Conservation (phyloP, 2,888 invertebrate species). For the Mythimna vitellina region DNA sequence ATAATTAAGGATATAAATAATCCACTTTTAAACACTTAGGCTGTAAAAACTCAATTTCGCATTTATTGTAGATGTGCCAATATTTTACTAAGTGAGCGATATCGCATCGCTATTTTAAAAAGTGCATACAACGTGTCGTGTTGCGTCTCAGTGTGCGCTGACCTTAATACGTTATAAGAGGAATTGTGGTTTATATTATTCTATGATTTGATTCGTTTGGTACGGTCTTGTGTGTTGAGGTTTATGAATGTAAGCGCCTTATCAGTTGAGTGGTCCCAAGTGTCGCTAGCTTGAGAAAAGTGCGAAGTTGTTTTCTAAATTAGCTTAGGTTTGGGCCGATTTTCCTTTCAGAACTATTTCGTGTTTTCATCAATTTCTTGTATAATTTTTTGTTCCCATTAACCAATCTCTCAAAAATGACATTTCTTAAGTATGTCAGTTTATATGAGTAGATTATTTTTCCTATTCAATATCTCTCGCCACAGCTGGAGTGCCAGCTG, state of each 20-base stretch:
- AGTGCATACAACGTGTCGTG: background rate
- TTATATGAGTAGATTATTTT: too few species aligned
- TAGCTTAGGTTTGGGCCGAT: background rate
- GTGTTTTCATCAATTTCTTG: too few species aligned
- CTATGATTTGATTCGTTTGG: conserved; percentile 48
- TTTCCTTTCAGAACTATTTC: background rate
- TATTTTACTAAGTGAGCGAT: too few species aligned
- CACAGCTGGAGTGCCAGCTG: too few species aligned
- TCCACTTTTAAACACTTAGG: too few species aligned
- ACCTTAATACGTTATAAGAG: conserved; percentile 39
- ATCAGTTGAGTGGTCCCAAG: background rate
- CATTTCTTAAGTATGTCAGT: too few species aligned
- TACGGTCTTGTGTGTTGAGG: conserved; percentile 9
- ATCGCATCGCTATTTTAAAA: background rate
- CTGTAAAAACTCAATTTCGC: too few species aligned
- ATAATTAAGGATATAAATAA: too few species aligned
- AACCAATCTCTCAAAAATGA: too few species aligned
- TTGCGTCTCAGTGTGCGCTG: background rate
- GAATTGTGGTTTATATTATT: conserved; percentile 49
- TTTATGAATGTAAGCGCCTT: conserved; percentile 7
- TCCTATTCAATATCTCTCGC: too few species aligned
- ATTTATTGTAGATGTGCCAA: too few species aligned
- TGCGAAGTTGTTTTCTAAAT: conserved; percentile 8
- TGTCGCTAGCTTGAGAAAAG: background rate
- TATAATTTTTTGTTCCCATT: too few species aligned